A percentile compares a stretch with the other conserved stretches of the same genome.
Conservation (phyloP, 2,888 invertebrate species). For the Sceliomorpha sp. region DNA sequence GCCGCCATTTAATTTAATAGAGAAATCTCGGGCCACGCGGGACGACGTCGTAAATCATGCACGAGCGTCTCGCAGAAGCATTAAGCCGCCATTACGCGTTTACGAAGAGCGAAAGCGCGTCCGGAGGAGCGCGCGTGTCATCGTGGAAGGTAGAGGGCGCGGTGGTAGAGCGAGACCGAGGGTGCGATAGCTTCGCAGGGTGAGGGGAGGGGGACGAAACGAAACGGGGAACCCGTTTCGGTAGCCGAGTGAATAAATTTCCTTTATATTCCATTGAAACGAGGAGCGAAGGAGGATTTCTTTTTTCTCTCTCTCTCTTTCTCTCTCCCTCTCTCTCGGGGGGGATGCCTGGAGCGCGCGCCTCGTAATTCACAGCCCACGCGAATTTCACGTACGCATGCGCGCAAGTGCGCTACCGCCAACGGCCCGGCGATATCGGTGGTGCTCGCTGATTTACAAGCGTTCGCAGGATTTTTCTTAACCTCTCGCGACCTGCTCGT, state of each 20-base stretch:
- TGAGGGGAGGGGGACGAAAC: conserved; percentile 29
- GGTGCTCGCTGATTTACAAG: not conserved
- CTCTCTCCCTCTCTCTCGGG: too few species aligned
- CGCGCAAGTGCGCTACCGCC: conserved; percentile 35
- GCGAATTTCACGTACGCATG: conserved; percentile 36
- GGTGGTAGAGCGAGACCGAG: conserved; percentile 25
- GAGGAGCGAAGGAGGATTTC: conserved; percentile 60
- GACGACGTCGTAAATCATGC: conserved; percentile 45
- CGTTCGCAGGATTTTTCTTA: too few species aligned
- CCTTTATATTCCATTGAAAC: conserved; percentile 72
- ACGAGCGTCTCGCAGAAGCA: conserved; percentile 39
- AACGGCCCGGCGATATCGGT: not conserved
- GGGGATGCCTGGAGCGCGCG: conserved; percentile 48
- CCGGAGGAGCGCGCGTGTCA: conserved; percentile 49
- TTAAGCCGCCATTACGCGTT: conserved; percentile 55
- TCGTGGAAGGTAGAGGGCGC: conserved; percentile 44
- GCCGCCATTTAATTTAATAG: conserved; percentile 36
- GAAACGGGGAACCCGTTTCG: conserved; percentile 56
- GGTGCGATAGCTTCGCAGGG: conserved; percentile 1
- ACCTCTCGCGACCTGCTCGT: too few species aligned
- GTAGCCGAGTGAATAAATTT: conserved; percentile 69
- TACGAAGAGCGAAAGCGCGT: conserved; percentile 49
- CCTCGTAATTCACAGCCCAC: conserved; percentile 56
- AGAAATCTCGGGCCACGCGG: conserved; percentile 29
- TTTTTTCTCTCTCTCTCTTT: too few species aligned